Conservation (phyloP, 2,888 invertebrate species). For the Drosophila testacea region DNA sequence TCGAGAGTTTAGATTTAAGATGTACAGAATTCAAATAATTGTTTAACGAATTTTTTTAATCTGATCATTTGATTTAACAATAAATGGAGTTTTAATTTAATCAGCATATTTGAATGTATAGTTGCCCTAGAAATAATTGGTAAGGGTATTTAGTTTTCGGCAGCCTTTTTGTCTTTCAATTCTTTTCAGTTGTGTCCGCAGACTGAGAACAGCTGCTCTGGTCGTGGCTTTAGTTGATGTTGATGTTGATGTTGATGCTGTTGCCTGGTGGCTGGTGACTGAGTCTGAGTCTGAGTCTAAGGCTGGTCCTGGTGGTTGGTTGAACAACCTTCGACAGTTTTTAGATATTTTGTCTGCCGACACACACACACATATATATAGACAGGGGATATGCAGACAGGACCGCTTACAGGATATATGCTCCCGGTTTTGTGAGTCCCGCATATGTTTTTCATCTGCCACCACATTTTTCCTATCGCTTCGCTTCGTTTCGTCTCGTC, state of each 20-base stretch:
- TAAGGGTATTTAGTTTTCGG: slow-evolving; percentile 1
- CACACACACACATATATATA: slow-evolving; percentile 26
- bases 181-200: slow-evolving; percentile 12
- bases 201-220: slow-evolving; percentile 69
- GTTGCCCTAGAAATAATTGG: background rate
- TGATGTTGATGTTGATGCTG: slow-evolving; percentile 3
- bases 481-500: slow-evolving; percentile 15
- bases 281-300: slow-evolving; percentile 24
- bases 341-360: slow-evolving; percentile 74
- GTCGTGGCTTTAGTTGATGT: slow-evolving; percentile 40
- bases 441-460: slow-evolving; percentile 70
- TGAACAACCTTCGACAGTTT: slow-evolving; percentile 77
- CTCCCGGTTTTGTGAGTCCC: slow-evolving; percentile 49
- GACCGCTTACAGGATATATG: slow-evolving; percentile 63
- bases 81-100: no score
- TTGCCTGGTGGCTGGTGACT: slow-evolving; percentile 52
- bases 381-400: slow-evolving; percentile 38
- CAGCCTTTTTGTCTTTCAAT: background rate
- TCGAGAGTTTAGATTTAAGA: no score
- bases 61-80: no score
- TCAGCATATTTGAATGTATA: background rate
- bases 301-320: slow-evolving; percentile 55
- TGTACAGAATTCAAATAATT: background rate
- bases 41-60: no score
- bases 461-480: slow-evolving; percentile 42